Evolutionary conservation across 2,888 invertebrate genomes (phyloP), one percentile per base, ranked within the genome.

Genomic region (Dolichopus griseipennis): DNA sequence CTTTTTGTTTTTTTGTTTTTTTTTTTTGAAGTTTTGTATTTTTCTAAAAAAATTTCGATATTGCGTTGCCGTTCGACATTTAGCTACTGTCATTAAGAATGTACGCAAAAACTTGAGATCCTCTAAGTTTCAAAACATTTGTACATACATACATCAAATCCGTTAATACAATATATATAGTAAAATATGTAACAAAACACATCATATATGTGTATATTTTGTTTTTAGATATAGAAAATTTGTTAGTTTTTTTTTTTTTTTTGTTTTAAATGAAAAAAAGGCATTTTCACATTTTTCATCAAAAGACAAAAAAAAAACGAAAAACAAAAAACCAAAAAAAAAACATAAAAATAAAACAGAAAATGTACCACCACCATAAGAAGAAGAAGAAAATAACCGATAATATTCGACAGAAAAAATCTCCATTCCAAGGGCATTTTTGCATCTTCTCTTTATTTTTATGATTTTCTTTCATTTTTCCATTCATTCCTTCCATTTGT

Each of bases 101-200:
- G 18, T 63, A 63, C 63, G n/a, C 63, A 63, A 63, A 63, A 63
- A 27, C 63, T 63, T 63, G 63, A 63, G 63, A 63, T 63, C 63
- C 63, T 63, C 27, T 63, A 18, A 52, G 63, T 22, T 22, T 27
- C 27, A 27, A 63, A 63, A 1, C 27, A 63, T 22, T 15, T 18
- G 27, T 27, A 63, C 63, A 62, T 62, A 62, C 18, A 52, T 52
- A 12, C n/a, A n/a, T n/a, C n/a, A n/a, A n/a, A n/a, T n/a, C n/a
- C n/a, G n/a, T n/a, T n/a, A n/a, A n/a, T n/a, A n/a, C n/a, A n/a
- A n/a, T 15, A 52, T n/a, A 6, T 52, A 12, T 41, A 41, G 3
- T 3, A 15, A 18, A 18, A 12, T 52, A 52, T 52, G 6, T 52
- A n/a, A 37, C 8, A 8, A 12, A 52, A 52, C 18, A n/a, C 18